Evolutionary conservation across 2,113 vertebrate species (phyloP).

Genomic region (Tor tambroides): DNA sequence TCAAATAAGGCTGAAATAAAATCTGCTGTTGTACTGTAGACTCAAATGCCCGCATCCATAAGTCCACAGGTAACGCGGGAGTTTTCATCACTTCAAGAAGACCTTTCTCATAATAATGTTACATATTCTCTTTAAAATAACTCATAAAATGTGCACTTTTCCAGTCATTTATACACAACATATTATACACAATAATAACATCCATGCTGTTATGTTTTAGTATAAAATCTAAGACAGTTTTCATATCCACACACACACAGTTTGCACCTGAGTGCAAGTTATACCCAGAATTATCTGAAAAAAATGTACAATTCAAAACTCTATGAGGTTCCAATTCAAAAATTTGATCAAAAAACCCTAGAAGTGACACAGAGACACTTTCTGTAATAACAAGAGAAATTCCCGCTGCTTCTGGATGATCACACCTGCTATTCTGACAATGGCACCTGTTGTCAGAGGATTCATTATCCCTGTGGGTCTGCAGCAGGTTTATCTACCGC

Average conservation of each 20-base stretch:
- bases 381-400: not conserved
- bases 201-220: too few relatives aligned
- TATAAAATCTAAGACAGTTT: not conserved
- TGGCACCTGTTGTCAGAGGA: slow-evolving; percentile 3
- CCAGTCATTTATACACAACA: too few relatives aligned
- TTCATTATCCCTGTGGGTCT: slow-evolving; percentile 19
- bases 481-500: not conserved
- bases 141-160: too few relatives aligned
- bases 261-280: not conserved
- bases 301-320: not conserved
- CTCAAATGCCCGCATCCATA: not conserved
- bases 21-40: not conserved
- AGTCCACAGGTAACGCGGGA: not conserved
- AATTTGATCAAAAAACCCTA: not conserved
- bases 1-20: not conserved
- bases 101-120: not conserved
- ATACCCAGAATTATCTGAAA: not conserved
- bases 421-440: slow-evolving; percentile 9
- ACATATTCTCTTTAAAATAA: too few relatives aligned
- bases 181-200: too few relatives aligned
- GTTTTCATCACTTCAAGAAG: not conserved
- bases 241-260: not conserved
- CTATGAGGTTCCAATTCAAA: not conserved
- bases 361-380: not conserved
- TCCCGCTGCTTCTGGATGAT: not conserved